Evolutionary conservation across 2,888 invertebrate species (phyloP).

Genomic region (Sminthurinus aureus): DNA sequence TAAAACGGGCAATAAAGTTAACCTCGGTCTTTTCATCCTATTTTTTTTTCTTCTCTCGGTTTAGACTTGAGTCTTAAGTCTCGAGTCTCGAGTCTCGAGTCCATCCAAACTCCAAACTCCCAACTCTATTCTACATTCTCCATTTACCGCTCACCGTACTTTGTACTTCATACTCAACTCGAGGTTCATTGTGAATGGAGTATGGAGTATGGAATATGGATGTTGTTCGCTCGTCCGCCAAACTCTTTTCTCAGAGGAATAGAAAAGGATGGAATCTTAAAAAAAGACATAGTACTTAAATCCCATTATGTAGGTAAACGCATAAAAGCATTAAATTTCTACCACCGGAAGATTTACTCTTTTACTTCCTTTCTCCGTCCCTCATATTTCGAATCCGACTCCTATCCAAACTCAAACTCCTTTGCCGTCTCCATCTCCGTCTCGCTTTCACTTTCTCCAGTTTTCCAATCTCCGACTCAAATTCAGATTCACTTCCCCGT

Average conservation of each 20-base stretch:
- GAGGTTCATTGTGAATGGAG: neutral
- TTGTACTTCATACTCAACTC: neutral
- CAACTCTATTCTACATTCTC: too few species aligned
- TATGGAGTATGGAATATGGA: neutral
- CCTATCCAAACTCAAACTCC: neutral
- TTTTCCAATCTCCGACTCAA: neutral
- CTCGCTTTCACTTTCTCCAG: neutral
- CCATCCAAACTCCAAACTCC: too few species aligned
- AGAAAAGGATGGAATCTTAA: neutral
- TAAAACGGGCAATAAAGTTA: constrained; percentile 14
- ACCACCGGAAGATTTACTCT: constrained; percentile 13
- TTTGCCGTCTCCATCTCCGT: neutral
- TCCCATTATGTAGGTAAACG: constrained; percentile 10
- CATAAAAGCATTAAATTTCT: constrained; percentile 1
- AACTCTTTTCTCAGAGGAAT: neutral
- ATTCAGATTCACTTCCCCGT: neutral
- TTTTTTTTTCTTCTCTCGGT: neutral
- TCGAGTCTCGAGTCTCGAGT: neutral
- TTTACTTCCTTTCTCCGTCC: neutral
- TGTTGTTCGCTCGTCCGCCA: too few species aligned
- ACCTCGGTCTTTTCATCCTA: neutral
- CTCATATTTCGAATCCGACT: neutral
- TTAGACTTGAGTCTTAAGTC: neutral
- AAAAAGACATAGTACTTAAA: neutral
- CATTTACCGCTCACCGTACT: too few species aligned